Conservation (phyloP, 2,888 invertebrate species). For the Chironomus tentans region DNA sequence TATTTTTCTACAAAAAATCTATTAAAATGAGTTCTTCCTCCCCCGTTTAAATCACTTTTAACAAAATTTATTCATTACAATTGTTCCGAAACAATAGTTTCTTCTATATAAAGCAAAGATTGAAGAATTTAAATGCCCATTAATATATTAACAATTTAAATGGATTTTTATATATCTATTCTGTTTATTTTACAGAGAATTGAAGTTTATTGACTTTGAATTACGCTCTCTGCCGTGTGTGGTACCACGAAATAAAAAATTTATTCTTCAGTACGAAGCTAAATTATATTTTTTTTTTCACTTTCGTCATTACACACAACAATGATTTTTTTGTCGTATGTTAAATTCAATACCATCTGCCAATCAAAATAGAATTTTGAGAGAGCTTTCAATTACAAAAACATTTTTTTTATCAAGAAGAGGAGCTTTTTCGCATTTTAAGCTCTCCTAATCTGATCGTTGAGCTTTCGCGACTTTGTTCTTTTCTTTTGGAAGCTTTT, state of each 20-base stretch:
- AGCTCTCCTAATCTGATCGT: background rate
- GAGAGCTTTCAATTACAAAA: background rate
- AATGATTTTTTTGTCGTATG: background rate
- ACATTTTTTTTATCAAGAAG: background rate
- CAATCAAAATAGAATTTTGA: background rate
- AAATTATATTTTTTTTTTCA: background rate
- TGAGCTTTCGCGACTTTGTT: background rate
- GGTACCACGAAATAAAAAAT: background rate
- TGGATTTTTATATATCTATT: background rate
- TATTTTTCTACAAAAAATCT: too few species aligned
- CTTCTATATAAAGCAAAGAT: background rate
- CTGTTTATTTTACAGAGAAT: background rate
- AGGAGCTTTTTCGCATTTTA: too few species aligned
- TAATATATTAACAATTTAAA: background rate
- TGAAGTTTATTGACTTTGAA: conserved; percentile 17
- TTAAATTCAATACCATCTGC: background rate
- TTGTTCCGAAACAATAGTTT: conserved; percentile 18
- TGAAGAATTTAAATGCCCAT: background rate
- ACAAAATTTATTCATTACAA: background rate
- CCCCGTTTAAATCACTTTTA: too few species aligned
- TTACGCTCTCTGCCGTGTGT: background rate
- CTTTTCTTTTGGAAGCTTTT: background rate
- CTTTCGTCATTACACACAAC: background rate
- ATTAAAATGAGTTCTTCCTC: too few species aligned
- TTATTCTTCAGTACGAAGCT: too few species aligned